Evolutionary conservation across 2,888 invertebrate species (phyloP).

Genomic region (Adineta ricciae): DNA sequence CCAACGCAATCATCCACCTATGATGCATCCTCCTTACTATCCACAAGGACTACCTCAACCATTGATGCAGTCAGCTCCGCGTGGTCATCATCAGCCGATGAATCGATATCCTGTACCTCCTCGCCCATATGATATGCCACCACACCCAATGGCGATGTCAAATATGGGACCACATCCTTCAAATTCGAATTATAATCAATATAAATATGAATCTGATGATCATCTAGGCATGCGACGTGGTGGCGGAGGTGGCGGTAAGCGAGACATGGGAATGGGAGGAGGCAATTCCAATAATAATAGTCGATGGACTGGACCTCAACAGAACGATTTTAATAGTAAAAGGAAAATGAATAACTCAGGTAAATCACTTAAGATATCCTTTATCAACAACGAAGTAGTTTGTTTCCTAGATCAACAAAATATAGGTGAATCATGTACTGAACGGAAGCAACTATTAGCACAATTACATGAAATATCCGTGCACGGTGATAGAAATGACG

Average conservation of each 20-base stretch:
- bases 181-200: not conserved
- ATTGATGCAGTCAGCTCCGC: not conserved
- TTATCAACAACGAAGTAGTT: not conserved
- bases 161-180: not conserved
- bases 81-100: not conserved
- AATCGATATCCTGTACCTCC: not conserved
- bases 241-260: not conserved
- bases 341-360: not conserved
- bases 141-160: not conserved
- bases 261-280: not conserved
- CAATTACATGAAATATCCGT: not conserved
- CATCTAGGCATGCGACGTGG: not conserved
- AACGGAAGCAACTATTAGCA: not conserved
- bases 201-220: slow-evolving; percentile 1
- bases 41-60: not conserved
- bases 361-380: not conserved
- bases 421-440: not conserved
- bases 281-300: not conserved
- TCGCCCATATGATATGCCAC: not conserved
- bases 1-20: not conserved
- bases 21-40: not conserved
- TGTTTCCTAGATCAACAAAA: not conserved
- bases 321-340: not conserved
- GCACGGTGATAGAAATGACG: not conserved
- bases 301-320: not conserved